phyloP scores from a whole-genome alignment of 1,140 invertebrate species.

The Papilio machaon region DNA sequence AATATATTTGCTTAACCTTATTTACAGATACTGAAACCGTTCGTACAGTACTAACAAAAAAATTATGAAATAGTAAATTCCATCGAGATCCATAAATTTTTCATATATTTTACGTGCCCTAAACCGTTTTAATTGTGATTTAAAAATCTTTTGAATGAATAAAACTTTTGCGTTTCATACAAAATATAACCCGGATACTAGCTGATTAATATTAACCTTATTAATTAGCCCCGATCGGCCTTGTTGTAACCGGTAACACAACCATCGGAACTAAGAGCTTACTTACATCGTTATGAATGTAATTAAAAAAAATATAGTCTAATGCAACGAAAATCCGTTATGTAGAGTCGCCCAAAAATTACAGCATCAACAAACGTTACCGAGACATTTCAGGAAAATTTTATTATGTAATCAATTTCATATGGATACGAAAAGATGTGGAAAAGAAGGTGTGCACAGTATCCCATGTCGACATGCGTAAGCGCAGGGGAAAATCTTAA shows the following conservation, averaged over 20 bases:
- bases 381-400: not conserved
- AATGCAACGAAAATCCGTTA: not conserved
- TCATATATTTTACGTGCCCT: not conserved
- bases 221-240: not conserved
- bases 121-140: not conserved
- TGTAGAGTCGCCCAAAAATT: not conserved
- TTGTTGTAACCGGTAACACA: not conserved
- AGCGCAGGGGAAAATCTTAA: constrained; percentile 38
- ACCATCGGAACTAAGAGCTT: constrained; percentile 1
- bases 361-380: no score
- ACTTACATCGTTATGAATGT: not conserved
- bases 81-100: not conserved
- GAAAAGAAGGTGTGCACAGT: not conserved
- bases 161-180: not conserved
- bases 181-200: not conserved
- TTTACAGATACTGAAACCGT: not conserved
- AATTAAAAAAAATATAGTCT: not conserved
- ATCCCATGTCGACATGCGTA: constrained; percentile 24
- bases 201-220: not conserved
- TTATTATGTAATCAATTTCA: not conserved
- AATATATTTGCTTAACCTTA: not conserved
- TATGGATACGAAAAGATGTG: not conserved
- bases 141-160: not conserved
- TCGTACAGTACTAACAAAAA: not conserved
- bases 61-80: not conserved